These are phyloP conservation scores for Ephestia elutella DNA, from an alignment of 1,140 invertebrate genomes.

Conservation along the genomic window DNA sequence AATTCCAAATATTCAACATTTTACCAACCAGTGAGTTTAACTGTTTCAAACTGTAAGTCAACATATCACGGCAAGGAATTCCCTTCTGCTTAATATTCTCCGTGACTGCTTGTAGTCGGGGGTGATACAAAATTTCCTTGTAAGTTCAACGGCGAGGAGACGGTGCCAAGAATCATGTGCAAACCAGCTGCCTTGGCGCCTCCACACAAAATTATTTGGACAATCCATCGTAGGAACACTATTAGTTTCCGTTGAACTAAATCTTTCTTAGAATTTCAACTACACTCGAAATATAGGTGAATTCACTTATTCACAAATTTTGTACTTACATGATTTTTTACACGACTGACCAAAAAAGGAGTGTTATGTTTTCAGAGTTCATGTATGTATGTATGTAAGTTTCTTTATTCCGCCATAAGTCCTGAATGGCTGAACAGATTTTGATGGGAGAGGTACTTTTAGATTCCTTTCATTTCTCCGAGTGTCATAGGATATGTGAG, in stretches of 20 bases:
- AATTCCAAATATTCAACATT: too few species aligned
- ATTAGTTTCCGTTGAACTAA: background rate
- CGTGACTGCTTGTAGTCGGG: background rate
- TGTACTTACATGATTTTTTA: too few species aligned
- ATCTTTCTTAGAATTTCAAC: background rate
- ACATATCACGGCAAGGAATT: background rate
- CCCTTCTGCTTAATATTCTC: background rate
- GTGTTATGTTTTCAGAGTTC: too few species aligned
- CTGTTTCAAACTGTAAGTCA: background rate
- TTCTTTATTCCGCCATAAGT: too few species aligned
- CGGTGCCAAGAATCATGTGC: conserved; percentile 1
- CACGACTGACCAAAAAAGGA: too few species aligned
- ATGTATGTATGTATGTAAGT: too few species aligned
- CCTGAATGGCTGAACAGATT: too few species aligned
- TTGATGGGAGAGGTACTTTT: too few species aligned
- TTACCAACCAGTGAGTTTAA: background rate
- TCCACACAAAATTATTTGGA: conserved; percentile 2
- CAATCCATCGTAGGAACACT: background rate
- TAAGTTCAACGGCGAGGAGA: background rate
- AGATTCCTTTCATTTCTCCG: too few species aligned
- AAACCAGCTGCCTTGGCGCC: background rate
- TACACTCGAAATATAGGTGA: too few species aligned
- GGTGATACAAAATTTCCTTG: conserved; percentile 1
- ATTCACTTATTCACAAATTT: too few species aligned
- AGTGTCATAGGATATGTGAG: too few species aligned